Evolutionary conservation across 1,140 invertebrate species (phyloP).

Genomic region (Scaptomyza pallida): DNA sequence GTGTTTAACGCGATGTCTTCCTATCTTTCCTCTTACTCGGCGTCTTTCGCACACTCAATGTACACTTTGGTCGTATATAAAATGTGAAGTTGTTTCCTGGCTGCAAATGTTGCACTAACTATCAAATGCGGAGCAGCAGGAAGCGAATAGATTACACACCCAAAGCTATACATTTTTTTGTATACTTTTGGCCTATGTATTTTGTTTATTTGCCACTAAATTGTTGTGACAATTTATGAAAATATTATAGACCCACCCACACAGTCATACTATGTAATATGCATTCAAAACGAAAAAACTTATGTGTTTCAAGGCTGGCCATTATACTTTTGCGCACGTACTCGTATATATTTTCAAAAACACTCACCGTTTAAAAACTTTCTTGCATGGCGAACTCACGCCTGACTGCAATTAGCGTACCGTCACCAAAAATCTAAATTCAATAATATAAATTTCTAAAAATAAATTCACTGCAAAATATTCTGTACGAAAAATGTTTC

Average conservation of each 20-base stretch:
- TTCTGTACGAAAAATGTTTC: slow-evolving; percentile 12
- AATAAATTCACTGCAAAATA: slow-evolving; percentile 39
- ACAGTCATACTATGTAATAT: not conserved
- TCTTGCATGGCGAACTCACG: slow-evolving; percentile 40
- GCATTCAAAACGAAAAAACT: not conserved
- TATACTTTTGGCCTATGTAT: slow-evolving; percentile 27
- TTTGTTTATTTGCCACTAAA: not conserved
- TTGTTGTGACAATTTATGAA: slow-evolving; percentile 36
- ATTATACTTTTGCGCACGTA: slow-evolving; percentile 1
- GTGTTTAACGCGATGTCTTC: slow-evolving; percentile 21
- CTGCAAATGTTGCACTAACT: slow-evolving; percentile 65
- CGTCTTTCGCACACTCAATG: slow-evolving; percentile 9
- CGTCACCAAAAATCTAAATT: slow-evolving; percentile 33
- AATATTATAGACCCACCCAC: slow-evolving; percentile 27
- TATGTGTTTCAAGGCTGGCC: slow-evolving; percentile 72
- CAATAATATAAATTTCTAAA: slow-evolving; percentile 26
- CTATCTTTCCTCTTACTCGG: not conserved
- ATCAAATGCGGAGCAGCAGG: slow-evolving; percentile 66
- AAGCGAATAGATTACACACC: slow-evolving; percentile 43
- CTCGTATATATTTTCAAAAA: slow-evolving; percentile 20
- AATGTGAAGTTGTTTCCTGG: slow-evolving; percentile 73
- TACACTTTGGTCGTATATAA: slow-evolving; percentile 71
- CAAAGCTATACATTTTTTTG: slow-evolving; percentile 22
- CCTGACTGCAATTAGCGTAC: slow-evolving; percentile 62
- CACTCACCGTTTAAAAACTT: slow-evolving; percentile 37